These are phyloP conservation scores for Pangasius krempfi DNA, from an alignment of 2,797 vertebrate species.

Conservation along the genomic window DNA sequence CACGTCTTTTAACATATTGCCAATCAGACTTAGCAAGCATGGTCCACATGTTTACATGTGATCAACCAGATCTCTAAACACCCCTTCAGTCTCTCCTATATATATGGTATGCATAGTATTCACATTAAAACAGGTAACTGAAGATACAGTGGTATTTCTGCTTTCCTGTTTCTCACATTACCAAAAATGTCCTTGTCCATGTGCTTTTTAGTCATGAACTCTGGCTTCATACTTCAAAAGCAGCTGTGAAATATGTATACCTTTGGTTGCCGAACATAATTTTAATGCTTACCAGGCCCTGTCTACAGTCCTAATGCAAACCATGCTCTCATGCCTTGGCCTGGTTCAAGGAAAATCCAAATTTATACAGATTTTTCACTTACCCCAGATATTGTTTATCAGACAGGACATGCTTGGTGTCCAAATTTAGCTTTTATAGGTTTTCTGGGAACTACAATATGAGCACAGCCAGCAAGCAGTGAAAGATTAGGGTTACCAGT, in stretches of 20 bases:
- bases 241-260: constrained; percentile 52
- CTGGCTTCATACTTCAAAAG: constrained; percentile 42
- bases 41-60: not conserved
- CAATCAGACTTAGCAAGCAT: not conserved
- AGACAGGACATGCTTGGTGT: constrained; percentile 11
- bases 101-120: not conserved
- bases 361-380: constrained; percentile 24
- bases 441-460: not conserved
- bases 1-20: constrained; percentile 17
- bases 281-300: constrained; percentile 52
- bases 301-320: constrained; percentile 52
- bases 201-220: constrained; percentile 22
- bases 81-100: not conserved
- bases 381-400: not conserved
- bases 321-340: constrained; percentile 32
- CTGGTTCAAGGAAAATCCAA: constrained; percentile 23
- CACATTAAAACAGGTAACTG: constrained; percentile 39
- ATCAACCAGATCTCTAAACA: constrained; percentile 12
- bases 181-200: constrained; percentile 22
- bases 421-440: not conserved
- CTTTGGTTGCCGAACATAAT: constrained; percentile 46
- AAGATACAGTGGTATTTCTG: constrained; percentile 20
- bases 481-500: not conserved
- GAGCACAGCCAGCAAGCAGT: not conserved
- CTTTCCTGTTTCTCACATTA: constrained; percentile 52